These are phyloP conservation scores for Spicauda simplicius DNA, from an alignment of 2,888 invertebrate species.

Conservation along the genomic window DNA sequence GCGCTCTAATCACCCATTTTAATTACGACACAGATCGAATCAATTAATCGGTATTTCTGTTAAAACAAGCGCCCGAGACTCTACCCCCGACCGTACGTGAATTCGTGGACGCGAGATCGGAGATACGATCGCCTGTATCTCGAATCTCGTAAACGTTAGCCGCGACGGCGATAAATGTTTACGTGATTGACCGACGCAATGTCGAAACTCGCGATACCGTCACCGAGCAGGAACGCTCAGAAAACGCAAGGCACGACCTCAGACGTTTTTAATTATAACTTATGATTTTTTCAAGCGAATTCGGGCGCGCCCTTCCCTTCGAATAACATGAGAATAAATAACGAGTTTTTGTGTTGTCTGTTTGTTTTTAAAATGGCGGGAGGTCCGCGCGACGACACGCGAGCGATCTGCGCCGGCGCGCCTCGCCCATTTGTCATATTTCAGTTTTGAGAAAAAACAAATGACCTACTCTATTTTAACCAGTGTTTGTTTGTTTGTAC, in stretches of 20 bases:
- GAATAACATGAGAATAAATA: constrained; percentile 82
- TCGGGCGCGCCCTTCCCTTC: constrained; percentile 80
- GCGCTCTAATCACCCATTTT: constrained; percentile 84
- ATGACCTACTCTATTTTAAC: constrained; percentile 77
- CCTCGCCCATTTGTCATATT: constrained; percentile 83
- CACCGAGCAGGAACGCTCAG: constrained; percentile 35
- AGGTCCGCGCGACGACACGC: constrained; percentile 84
- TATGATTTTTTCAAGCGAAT: constrained; percentile 81
- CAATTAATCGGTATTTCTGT: constrained; percentile 84
- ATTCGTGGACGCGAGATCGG: constrained; percentile 60
- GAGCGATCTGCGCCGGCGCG: constrained; percentile 69
- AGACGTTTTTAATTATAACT: constrained; percentile 82
- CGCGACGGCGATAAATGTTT: constrained; percentile 36
- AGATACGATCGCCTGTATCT: constrained; percentile 63
- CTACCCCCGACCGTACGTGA: constrained; percentile 57
- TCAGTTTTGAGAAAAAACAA: constrained; percentile 80
- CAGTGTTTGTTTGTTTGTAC: constrained; percentile 80
- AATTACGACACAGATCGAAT: constrained; percentile 85
- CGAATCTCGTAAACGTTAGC: constrained; percentile 55
- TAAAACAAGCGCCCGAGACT: constrained; percentile 78
- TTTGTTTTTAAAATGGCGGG: constrained; percentile 85
- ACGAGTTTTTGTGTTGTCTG: constrained; percentile 81
- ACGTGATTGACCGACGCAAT: constrained; percentile 35
- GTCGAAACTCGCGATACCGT: constrained; percentile 20
- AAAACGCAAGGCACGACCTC: constrained; percentile 50